Evolutionary conservation across 2,113 vertebrate species (phyloP), one percentile per base, ranked within the genome.

Genomic region (Lophotis ruficrista): DNA sequence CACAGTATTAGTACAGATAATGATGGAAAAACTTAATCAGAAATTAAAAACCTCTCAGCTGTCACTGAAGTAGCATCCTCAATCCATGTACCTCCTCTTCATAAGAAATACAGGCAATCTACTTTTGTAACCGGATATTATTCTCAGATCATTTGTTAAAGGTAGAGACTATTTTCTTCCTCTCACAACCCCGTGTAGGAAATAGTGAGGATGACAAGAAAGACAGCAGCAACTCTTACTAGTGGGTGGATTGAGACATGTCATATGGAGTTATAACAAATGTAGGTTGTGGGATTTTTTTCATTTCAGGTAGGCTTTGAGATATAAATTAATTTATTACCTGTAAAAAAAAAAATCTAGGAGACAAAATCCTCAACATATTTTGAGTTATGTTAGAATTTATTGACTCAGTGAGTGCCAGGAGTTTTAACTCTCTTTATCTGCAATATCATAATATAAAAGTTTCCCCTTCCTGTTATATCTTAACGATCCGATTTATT

Each of bases 241-340:
- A 73, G 56, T 53, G n/a, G 31, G 60, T 87, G 66, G n/a, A 85
- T 33, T 80, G 41, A 91, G 43, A 87, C 43, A 54, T n/a, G 19
- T 60, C 47, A 60, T 64, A 58, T 73, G 23, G 58, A 83, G 11
- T 69, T 61, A 45, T 50, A 77, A 75, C 45, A 90, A 41, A 28
- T n/a, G 21, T 33, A 50, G 37, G 48, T 16, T 28, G 18, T 57
- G 5, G 2, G 1, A 0, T 0, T 24, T 51, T 35, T 83, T 66
- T 61, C 12, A n/a, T 51, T 60, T 66, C 33, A 85, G 24, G 19
- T 70, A 85, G 15, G 8, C 10, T 89, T 93, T 89, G n/a, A 89
- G 87, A 8, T 83, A 86, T 48, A 83, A 78, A 87, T 94, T 56
- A 83, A 91, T 61, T 93, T 60, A 92, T 87, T 61, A 87, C 7